phyloP scores from a whole-genome alignment of 2,888 invertebrate genomes.

The Ochlodes sylvanus region DNA sequence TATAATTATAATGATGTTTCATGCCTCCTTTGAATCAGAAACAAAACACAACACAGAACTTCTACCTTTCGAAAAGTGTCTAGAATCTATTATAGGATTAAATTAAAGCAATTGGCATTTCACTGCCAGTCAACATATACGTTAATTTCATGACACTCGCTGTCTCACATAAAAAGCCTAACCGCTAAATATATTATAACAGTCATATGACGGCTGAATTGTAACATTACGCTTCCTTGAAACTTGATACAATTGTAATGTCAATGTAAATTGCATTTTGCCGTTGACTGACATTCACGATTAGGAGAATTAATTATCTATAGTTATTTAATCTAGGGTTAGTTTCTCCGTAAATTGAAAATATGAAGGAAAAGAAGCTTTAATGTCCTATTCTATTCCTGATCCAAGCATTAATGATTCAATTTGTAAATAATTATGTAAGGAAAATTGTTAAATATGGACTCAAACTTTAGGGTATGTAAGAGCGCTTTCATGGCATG shows the following conservation, averaged over 20 bases:
- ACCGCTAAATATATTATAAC: neutral
- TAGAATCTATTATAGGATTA: no score
- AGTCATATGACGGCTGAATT: conserved; percentile 33
- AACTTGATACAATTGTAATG: conserved; percentile 53
- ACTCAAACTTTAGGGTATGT: neutral
- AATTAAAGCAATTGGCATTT: neutral
- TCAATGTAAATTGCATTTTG: conserved; percentile 55
- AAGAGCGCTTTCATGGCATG: neutral
- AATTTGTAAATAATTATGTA: no score
- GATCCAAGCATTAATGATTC: no score
- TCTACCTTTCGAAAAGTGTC: no score
- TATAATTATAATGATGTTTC: no score
- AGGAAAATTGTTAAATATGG: no score
- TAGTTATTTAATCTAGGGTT: conserved; percentile 22
- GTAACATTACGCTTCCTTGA: conserved; percentile 57
- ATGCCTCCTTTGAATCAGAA: no score
- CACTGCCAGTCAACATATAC: neutral
- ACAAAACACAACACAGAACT: no score
- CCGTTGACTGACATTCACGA: conserved; percentile 64
- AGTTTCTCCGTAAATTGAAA: neutral
- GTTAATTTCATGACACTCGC: neutral
- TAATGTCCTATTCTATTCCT: neutral
- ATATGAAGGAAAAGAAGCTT: neutral
- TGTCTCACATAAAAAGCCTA: neutral
- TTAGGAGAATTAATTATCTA: conserved; percentile 61